Evolutionary conservation across 1,140 invertebrate species (phyloP).

Genomic region (Meloidogyne chitwoodi): DNA sequence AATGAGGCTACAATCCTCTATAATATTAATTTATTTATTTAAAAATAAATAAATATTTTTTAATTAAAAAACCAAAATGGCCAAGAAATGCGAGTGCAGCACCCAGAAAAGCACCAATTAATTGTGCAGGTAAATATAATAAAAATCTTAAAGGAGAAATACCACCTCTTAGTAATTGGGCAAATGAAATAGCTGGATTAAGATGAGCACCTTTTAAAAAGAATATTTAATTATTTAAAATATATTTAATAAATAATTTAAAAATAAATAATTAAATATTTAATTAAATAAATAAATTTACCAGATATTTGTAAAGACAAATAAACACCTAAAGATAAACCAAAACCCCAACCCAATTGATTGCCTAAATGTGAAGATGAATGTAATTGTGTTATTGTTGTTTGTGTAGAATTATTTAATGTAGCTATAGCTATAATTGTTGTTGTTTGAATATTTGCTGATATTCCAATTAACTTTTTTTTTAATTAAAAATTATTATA

Average conservation of each 20-base stretch:
- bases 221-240: constrained; percentile 17
- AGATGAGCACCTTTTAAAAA: constrained; percentile 64
- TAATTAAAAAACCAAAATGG: constrained; percentile 62
- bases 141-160: constrained; percentile 60
- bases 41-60: background rate
- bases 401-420: background rate
- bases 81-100: constrained; percentile 63
- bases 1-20: constrained; percentile 14
- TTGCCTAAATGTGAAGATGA: constrained; percentile 6
- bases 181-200: constrained; percentile 66
- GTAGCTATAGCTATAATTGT: background rate
- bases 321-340: constrained; percentile 42
- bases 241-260: background rate
- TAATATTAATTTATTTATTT: background rate
- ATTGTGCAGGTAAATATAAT: constrained; percentile 65
- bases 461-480: constrained; percentile 52
- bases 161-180: constrained; percentile 62
- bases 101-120: constrained; percentile 66
- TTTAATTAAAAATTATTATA: constrained; percentile 18
- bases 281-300: constrained; percentile 4
- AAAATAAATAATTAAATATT: background rate
- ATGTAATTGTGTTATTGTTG: background rate
- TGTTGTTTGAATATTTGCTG: constrained; percentile 50
- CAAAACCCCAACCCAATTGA: constrained; percentile 45
- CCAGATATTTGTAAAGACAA: constrained; percentile 41